phyloP scores from a whole-genome alignment of 1,140 invertebrate species.

The Mya arenaria region DNA sequence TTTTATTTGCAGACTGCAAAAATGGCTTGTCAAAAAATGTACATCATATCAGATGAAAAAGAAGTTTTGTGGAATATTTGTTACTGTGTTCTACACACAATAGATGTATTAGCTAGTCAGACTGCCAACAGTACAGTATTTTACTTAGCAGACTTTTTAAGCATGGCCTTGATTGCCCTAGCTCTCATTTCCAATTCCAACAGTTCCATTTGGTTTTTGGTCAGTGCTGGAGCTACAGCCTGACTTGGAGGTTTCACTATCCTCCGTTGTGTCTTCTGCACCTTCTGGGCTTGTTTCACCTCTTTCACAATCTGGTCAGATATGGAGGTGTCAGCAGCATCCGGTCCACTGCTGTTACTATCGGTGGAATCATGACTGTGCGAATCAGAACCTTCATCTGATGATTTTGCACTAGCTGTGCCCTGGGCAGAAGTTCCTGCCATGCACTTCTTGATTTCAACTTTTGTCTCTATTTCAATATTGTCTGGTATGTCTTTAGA shows the following conservation, averaged over 20 bases:
- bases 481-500: neutral
- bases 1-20: too few species aligned
- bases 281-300: neutral
- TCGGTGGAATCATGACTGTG: neutral
- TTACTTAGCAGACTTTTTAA: conserved; percentile 72
- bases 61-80: too few species aligned
- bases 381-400: neutral
- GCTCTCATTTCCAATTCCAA: conserved; percentile 83
- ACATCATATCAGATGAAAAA: too few species aligned
- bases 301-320: conserved; percentile 8
- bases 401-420: neutral
- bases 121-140: too few species aligned
- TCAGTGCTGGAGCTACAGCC: conserved; percentile 61
- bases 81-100: too few species aligned
- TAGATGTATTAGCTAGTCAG: too few species aligned
- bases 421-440: neutral
- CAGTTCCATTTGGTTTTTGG: conserved; percentile 80
- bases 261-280: neutral
- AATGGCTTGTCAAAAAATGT: too few species aligned
- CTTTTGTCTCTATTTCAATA: too few species aligned
- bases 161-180: conserved; percentile 82
- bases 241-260: conserved; percentile 32
- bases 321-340: neutral
- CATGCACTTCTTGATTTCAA: neutral
- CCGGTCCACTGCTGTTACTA: neutral